Evolutionary conservation across 2,113 vertebrate species (phyloP).

Genomic region (Zosterops pallidus): DNA sequence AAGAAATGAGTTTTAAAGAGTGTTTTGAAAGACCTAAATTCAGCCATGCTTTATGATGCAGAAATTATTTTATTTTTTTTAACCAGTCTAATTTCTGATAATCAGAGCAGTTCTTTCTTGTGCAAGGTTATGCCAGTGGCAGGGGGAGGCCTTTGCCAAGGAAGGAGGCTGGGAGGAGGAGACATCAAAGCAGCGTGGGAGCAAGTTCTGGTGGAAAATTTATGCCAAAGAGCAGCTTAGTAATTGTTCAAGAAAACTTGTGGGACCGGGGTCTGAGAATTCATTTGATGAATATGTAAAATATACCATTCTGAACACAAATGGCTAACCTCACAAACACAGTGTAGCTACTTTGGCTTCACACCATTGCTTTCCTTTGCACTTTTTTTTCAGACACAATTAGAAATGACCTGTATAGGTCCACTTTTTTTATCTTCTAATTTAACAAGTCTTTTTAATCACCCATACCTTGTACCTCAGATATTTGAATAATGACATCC

Average conservation of each 20-base stretch:
- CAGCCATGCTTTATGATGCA: slow-evolving; percentile 16
- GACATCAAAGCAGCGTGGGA: neutral
- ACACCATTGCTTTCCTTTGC: neutral
- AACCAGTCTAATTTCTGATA: neutral
- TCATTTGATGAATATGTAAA: neutral
- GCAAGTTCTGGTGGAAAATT: neutral
- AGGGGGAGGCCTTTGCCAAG: neutral
- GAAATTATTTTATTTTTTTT: neutral
- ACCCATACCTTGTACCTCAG: neutral
- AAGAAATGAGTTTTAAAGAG: slow-evolving; percentile 52
- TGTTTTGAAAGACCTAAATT: slow-evolving; percentile 53
- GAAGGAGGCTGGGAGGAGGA: neutral
- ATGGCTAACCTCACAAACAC: neutral
- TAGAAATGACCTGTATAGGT: neutral
- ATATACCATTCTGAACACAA: neutral
- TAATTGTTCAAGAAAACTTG: neutral
- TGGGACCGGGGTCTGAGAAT: neutral
- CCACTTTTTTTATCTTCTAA: neutral
- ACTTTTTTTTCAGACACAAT: neutral
- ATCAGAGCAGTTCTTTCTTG: neutral
- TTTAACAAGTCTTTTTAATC: neutral
- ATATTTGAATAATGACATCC: neutral
- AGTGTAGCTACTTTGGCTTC: neutral
- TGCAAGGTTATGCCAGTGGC: neutral
- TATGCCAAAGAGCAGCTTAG: neutral